Percentiles rank a stretch among this genome's conserved stretches.
phyloP scores from a whole-genome alignment of 1,140 invertebrate species.

The Bombus confusus region DNA sequence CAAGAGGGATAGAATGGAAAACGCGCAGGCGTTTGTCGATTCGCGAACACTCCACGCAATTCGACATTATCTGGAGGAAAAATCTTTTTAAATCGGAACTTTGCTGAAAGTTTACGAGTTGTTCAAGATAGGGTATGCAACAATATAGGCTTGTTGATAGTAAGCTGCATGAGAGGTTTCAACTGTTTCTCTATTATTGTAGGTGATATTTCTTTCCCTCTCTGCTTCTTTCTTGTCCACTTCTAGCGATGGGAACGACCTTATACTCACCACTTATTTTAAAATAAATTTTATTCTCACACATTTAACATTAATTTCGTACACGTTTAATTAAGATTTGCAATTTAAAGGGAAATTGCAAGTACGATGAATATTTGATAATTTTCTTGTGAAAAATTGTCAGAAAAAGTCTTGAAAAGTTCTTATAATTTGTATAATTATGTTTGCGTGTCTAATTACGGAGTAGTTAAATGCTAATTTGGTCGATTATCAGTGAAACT shows the following conservation, averaged over 20 bases:
- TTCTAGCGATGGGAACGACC: slow-evolving; percentile 39
- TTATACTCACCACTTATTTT: neutral
- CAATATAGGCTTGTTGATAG: slow-evolving; percentile 27
- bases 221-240: neutral
- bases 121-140: neutral
- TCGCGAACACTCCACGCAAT: neutral
- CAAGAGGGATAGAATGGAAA: neutral
- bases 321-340: neutral
- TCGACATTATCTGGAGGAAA: neutral
- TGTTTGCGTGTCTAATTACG: neutral
- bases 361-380: neutral
- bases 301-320: neutral
- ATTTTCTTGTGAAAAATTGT: no score
- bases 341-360: neutral
- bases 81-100: neutral
- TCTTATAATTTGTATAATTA: neutral
- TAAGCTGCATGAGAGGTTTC: no score
- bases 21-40: neutral
- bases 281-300: neutral
- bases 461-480: neutral
- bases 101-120: neutral
- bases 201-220: slow-evolving; percentile 12
- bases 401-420: no score
- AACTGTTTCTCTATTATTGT: slow-evolving; percentile 25
- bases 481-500: neutral